phyloP scores from a whole-genome alignment of 2,888 invertebrate species.

The Ernsta delagoae region DNA sequence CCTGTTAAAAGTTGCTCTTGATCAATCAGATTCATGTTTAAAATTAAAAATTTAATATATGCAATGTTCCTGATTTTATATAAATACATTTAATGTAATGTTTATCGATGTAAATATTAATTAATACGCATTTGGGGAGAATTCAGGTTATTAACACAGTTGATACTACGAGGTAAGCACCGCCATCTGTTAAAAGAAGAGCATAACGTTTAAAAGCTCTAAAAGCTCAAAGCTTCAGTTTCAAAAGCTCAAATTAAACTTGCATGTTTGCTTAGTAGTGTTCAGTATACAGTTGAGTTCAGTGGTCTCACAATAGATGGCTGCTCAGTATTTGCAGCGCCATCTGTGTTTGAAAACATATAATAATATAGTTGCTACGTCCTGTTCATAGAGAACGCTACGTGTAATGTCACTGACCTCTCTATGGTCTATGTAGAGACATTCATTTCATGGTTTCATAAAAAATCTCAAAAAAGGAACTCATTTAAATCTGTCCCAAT shows the following conservation, averaged over 20 bases:
- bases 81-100: too few relatives aligned
- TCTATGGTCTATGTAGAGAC: not conserved
- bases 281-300: not conserved
- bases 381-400: not conserved
- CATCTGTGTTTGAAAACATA: not conserved
- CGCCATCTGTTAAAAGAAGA: constrained; percentile 2
- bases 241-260: not conserved
- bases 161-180: not conserved
- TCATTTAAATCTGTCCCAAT: not conserved
- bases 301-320: not conserved
- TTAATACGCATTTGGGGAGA: too few relatives aligned
- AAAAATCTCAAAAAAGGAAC: not conserved
- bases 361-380: not conserved
- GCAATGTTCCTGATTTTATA: too few relatives aligned
- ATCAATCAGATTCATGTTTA: too few relatives aligned
- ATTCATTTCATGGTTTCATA: not conserved
- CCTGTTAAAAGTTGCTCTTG: too few relatives aligned
- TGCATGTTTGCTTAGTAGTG: not conserved
- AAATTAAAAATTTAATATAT: too few relatives aligned
- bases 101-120: too few relatives aligned
- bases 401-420: not conserved
- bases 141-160: too few relatives aligned
- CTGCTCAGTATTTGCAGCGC: not conserved
- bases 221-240: not conserved
- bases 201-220: not conserved